Conservation (phyloP, 2,113 vertebrate species). For the Ifrita kowaldi region DNA sequence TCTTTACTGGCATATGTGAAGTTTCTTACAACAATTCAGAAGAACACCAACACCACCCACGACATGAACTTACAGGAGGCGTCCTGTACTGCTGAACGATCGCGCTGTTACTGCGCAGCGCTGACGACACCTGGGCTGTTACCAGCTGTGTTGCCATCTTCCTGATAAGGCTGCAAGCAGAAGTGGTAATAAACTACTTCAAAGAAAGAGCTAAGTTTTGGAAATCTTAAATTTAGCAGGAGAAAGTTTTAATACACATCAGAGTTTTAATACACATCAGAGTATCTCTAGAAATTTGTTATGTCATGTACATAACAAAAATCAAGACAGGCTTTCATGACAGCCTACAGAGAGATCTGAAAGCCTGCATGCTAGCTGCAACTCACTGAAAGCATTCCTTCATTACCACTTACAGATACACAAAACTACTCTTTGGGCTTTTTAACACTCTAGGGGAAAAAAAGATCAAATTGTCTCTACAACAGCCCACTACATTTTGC, state of each 20-base stretch:
- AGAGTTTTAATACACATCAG: neutral
- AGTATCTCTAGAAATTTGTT: neutral
- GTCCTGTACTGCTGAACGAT: slow-evolving; percentile 77
- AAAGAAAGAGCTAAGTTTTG: neutral
- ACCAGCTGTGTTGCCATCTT: slow-evolving; percentile 95
- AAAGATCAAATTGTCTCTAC: neutral
- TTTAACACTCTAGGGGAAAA: neutral
- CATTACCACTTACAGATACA: neutral
- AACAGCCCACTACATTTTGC: neutral
- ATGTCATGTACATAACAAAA: rapidly evolving
- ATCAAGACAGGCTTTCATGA: neutral
- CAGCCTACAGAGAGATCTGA: neutral
- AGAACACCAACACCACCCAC: neutral
- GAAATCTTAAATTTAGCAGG: neutral
- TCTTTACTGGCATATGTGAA: neutral
- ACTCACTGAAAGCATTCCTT: neutral
- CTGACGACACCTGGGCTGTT: slow-evolving; percentile 88
- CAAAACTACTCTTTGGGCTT: neutral
- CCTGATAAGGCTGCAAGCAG: slow-evolving; percentile 80
- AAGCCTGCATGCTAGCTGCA: neutral
- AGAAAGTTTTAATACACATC: neutral
- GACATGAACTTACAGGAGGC: slow-evolving; percentile 72
- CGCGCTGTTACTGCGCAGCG: slow-evolving; percentile 77
- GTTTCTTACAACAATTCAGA: neutral
- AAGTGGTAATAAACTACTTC: neutral